Evolutionary conservation across 2,113 vertebrate species (phyloP).

Genomic region (Aplodontia rufa): DNA sequence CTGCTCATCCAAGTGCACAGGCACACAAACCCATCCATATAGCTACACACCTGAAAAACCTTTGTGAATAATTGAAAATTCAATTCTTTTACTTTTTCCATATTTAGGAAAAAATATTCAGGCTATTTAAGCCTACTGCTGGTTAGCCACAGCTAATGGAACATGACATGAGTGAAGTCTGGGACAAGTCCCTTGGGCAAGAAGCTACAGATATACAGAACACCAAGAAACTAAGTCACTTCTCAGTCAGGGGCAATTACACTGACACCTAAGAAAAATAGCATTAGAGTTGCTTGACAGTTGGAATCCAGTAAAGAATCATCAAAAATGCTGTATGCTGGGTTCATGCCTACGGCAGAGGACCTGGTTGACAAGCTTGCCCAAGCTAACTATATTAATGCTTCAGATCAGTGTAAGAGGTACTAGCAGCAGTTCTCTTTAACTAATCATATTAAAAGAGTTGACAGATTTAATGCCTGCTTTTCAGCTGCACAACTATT

Average conservation of each 20-base stretch:
- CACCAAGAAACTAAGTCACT: constrained; percentile 64
- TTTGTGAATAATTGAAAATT: constrained; percentile 40
- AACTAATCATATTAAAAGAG: constrained; percentile 61
- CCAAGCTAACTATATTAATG: constrained; percentile 69
- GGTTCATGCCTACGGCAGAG: constrained; percentile 68
- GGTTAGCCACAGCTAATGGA: constrained; percentile 55
- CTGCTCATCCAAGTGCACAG: background rate
- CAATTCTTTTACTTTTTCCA: background rate
- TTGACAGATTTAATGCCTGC: constrained; percentile 50
- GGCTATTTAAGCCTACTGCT: background rate
- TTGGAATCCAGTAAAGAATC: constrained; percentile 63
- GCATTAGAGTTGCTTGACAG: constrained; percentile 58
- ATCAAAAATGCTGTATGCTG: constrained; percentile 66
- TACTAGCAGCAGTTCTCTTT: constrained; percentile 62
- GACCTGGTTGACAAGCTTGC: constrained; percentile 71
- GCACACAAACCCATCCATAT: background rate
- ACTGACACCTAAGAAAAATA: constrained; percentile 63
- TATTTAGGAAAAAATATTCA: constrained; percentile 19
- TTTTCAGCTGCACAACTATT: constrained; percentile 21
- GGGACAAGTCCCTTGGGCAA: constrained; percentile 59
- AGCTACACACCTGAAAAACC: background rate
- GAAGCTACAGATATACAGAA: constrained; percentile 54
- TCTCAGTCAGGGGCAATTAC: constrained; percentile 70
- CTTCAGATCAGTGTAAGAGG: constrained; percentile 69
- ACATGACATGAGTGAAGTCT: constrained; percentile 48